Evolutionary conservation across 2,113 vertebrate species (phyloP).

Genomic region (Elgaria multicarinata): DNA sequence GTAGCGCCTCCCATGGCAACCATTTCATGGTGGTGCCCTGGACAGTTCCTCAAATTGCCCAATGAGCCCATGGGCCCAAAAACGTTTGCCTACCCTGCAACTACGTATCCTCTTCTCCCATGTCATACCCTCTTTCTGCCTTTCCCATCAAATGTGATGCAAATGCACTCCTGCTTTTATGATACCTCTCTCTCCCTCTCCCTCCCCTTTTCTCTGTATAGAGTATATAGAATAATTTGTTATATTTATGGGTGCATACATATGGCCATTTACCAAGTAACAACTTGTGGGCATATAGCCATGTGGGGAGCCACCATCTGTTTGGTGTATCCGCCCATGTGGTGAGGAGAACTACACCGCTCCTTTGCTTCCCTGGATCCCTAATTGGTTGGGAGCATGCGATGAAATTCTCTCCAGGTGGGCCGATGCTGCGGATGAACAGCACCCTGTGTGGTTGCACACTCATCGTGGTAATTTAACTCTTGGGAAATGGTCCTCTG

Average conservation of each 20-base stretch:
- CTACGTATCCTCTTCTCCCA: not conserved
- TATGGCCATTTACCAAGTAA: slow-evolving; percentile 10
- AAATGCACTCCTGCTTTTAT: not conserved
- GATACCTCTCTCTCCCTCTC: not conserved
- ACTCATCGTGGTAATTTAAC: not conserved
- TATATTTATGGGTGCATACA: not conserved
- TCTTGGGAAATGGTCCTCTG: not conserved
- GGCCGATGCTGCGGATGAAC: not conserved
- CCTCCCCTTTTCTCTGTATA: not conserved
- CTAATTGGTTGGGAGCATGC: not conserved
- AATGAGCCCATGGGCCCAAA: no score
- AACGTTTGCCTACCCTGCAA: no score
- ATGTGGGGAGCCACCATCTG: slow-evolving; percentile 4
- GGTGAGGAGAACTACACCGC: not conserved
- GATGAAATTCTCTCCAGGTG: not conserved
- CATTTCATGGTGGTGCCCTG: no score
- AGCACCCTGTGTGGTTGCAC: not conserved
- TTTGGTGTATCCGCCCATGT: not conserved
- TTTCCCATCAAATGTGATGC: not conserved
- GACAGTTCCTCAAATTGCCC: no score
- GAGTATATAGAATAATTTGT: not conserved
- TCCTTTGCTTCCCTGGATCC: not conserved
- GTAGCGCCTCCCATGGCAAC: no score
- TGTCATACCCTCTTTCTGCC: no score
- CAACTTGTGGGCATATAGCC: not conserved